These are phyloP conservation scores for Pollenia angustigena DNA, from an alignment of 2,888 invertebrate species.

Conservation along the genomic window DNA sequence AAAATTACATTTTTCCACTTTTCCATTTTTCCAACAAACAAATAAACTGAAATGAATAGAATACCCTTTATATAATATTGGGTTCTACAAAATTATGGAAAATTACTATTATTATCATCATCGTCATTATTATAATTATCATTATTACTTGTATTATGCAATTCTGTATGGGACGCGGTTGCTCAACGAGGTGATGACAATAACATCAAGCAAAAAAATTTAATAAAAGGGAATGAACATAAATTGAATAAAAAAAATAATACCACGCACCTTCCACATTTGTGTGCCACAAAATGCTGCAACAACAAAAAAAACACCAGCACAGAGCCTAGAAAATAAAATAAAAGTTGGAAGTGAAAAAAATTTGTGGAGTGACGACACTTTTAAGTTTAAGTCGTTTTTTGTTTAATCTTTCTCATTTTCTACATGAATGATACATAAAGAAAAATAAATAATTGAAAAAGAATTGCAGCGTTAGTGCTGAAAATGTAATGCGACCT, in stretches of 20 bases:
- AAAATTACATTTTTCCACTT: too few species aligned
- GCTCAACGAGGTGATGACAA: constrained; percentile 38
- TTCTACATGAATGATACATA: constrained; percentile 48
- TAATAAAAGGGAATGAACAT: constrained; percentile 6
- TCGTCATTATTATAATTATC: constrained; percentile 19
- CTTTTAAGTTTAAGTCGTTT: constrained; percentile 27
- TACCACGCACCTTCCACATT: constrained; percentile 14
- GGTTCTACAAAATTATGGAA: constrained; percentile 57
- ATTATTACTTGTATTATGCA: constrained; percentile 46
- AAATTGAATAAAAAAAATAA: constrained; percentile 6
- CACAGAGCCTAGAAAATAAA: constrained; percentile 6
- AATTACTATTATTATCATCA: constrained; percentile 16
- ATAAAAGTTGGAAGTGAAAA: constrained; percentile 8
- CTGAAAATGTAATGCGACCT: neutral
- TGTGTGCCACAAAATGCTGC: neutral
- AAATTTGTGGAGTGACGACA: constrained; percentile 31
- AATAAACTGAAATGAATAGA: too few species aligned
- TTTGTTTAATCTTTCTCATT: constrained; percentile 40
- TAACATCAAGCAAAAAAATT: neutral
- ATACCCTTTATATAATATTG: constrained; percentile 62
- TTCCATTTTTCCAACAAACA: too few species aligned
- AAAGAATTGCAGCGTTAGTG: neutral
- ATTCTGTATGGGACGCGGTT: constrained; percentile 40
- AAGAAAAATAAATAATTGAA: neutral
- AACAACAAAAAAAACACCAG: neutral